These are phyloP conservation scores for Perognathus longimembris DNA, from an alignment of 2,113 vertebrate genomes.

Conservation along the genomic window DNA sequence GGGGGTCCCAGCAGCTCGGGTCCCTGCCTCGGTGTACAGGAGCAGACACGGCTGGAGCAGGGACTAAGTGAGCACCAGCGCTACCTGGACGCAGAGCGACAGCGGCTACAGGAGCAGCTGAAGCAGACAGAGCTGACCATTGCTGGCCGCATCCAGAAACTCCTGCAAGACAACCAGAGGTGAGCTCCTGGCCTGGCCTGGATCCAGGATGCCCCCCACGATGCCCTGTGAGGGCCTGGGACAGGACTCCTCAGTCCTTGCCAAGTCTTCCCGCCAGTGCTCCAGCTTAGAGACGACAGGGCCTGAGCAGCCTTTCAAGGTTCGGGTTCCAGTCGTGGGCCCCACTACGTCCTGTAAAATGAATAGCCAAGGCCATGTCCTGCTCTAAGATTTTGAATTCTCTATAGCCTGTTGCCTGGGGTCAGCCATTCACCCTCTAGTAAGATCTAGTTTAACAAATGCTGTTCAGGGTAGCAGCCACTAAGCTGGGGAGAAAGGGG, in stretches of 20 bases:
- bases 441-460: neutral
- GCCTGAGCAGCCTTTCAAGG: neutral
- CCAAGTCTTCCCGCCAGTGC: neutral
- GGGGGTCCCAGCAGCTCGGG: neutral
- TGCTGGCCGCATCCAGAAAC: conserved; percentile 89
- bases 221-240: neutral
- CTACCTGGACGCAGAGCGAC: conserved; percentile 89
- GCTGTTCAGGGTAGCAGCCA: neutral
- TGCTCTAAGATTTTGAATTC: neutral
- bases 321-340: neutral
- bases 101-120: conserved; percentile 90
- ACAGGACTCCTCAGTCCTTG: neutral
- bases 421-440: neutral
- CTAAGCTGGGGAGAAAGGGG: neutral
- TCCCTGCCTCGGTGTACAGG: conserved; percentile 81
- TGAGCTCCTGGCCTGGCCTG: conserved; percentile 60
- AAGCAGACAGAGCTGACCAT: conserved; percentile 89
- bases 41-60: conserved; percentile 91
- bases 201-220: accelerated
- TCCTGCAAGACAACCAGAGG: conserved; percentile 93
- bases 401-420: neutral
- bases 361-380: neutral
- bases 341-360: neutral
- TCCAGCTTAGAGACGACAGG: neutral
- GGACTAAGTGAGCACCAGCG: conserved; percentile 91